A percentile compares a stretch with the other conserved stretches of the same genome.
These are phyloP conservation scores for Anastatus disparis DNA, from an alignment of 1,140 invertebrate genomes.

Conservation along the genomic window DNA sequence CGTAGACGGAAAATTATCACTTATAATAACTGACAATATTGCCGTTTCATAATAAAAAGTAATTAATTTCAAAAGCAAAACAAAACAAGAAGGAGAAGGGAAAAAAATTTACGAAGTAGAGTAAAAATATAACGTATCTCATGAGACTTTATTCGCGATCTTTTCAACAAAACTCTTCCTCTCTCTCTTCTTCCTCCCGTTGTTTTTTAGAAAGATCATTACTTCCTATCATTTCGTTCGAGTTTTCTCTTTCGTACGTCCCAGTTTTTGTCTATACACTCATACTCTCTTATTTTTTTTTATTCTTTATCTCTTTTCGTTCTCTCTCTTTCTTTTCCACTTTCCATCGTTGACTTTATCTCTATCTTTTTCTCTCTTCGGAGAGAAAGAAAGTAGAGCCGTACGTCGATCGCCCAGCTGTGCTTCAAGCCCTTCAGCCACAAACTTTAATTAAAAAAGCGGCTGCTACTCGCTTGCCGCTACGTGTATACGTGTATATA, in stretches of 20 bases:
- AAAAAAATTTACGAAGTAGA: no score
- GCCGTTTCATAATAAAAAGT: not conserved
- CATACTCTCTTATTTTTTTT: no score
- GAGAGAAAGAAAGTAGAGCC: no score
- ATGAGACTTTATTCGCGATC: not conserved
- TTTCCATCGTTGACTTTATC: not conserved
- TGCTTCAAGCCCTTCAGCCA: conserved; percentile 49
- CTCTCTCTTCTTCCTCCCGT: not conserved
- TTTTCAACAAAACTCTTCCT: not conserved
- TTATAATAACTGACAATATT: no score
- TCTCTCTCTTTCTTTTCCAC: not conserved
- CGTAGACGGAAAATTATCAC: no score
- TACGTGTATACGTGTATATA: not conserved
- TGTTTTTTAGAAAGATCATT: conserved; percentile 32
- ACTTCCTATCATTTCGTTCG: conserved; percentile 13
- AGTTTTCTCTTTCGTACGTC: conserved; percentile 18
- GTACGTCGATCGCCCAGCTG: conserved; percentile 11
- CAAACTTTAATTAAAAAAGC: conserved; percentile 62
- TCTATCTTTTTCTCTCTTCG: conserved; percentile 24
- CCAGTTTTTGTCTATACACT: not conserved
- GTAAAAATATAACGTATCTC: conserved; percentile 9
- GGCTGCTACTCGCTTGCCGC: conserved; percentile 24
- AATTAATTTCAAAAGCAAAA: not conserved
- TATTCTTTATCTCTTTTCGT: not conserved
- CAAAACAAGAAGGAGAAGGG: not conserved